These are phyloP conservation scores for Wiebesia pumilae DNA, from an alignment of 1,140 invertebrate species.

Conservation along the genomic window DNA sequence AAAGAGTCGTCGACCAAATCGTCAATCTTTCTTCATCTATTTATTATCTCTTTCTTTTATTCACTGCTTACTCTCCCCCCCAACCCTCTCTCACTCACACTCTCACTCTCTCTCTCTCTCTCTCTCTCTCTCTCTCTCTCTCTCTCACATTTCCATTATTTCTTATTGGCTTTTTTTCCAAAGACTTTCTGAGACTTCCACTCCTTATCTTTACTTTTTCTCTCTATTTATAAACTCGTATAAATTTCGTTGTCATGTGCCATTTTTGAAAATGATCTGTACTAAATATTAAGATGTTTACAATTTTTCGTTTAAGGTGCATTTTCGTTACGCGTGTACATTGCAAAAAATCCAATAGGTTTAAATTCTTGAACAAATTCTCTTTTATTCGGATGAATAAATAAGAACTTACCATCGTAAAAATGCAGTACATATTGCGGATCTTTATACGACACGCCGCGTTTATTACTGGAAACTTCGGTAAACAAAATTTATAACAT, in stretches of 20 bases:
- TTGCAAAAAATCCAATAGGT: too few relatives aligned
- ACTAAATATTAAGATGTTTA: too few relatives aligned
- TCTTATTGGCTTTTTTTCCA: neutral
- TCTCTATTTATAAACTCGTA: neutral
- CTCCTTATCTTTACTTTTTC: neutral
- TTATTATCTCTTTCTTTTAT: constrained; percentile 39
- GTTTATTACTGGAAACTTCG: neutral
- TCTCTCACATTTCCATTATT: neutral
- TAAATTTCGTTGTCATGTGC: neutral
- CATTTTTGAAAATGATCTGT: neutral
- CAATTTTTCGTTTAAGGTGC: too few relatives aligned
- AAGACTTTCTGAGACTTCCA: neutral
- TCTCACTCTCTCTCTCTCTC: neutral
- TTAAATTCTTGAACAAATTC: too few relatives aligned
- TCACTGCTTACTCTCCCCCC: constrained; percentile 21
- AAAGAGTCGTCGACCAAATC: constrained; percentile 30
- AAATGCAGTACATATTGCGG: neutral
- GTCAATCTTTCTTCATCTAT: constrained; percentile 25
- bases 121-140: neutral
- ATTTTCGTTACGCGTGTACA: too few relatives aligned
- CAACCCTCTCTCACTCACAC: neutral
- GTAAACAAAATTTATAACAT: constrained; percentile 13
- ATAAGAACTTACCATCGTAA: neutral
- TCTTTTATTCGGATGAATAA: neutral
- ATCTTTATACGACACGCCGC: neutral